Evolutionary conservation across 2,797 vertebrate genomes (phyloP).

Genomic region (Cyclura pinguis): DNA sequence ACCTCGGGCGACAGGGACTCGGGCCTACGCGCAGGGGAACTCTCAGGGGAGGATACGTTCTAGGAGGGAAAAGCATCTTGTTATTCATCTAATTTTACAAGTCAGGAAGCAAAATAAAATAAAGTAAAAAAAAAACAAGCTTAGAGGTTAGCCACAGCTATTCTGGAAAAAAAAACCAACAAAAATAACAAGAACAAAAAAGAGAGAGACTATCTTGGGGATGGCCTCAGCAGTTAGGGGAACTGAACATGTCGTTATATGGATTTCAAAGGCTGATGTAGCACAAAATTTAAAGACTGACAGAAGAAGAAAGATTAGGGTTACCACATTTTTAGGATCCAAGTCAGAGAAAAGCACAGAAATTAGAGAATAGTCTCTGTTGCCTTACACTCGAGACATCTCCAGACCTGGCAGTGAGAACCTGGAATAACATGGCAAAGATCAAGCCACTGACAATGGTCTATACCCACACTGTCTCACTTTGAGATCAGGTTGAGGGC

Average conservation of each 20-base stretch:
- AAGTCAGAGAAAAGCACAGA: constrained; percentile 49
- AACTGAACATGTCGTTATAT: constrained; percentile 25
- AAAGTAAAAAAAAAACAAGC: constrained; percentile 67
- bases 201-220: constrained; percentile 29
- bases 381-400: not conserved
- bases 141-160: constrained; percentile 70
- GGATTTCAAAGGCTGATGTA: constrained; percentile 51
- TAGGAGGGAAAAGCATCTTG: constrained; percentile 84
- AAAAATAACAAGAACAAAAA: not conserved
- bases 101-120: constrained; percentile 77
- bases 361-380: constrained; percentile 27
- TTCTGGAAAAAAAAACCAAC: constrained; percentile 28
- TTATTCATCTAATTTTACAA: constrained; percentile 80
- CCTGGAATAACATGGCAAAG: constrained; percentile 12
- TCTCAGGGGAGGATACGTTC: constrained; percentile 97
- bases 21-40: constrained; percentile 91
- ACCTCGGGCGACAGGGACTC: constrained; percentile 97
- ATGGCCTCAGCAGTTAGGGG: constrained; percentile 50
- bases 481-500: not conserved
- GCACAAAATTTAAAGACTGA: constrained; percentile 36
- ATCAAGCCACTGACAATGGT: no score
- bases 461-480: not conserved
- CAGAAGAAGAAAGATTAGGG: constrained; percentile 45
- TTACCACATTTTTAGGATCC: constrained; percentile 57
- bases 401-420: not conserved